Evolutionary conservation across 37 sponge, comb jelly and placozoan genomes (phyloP), one percentile per base, ranked within the genome.

Genomic region (Amphimedon queenslandica): DNA sequence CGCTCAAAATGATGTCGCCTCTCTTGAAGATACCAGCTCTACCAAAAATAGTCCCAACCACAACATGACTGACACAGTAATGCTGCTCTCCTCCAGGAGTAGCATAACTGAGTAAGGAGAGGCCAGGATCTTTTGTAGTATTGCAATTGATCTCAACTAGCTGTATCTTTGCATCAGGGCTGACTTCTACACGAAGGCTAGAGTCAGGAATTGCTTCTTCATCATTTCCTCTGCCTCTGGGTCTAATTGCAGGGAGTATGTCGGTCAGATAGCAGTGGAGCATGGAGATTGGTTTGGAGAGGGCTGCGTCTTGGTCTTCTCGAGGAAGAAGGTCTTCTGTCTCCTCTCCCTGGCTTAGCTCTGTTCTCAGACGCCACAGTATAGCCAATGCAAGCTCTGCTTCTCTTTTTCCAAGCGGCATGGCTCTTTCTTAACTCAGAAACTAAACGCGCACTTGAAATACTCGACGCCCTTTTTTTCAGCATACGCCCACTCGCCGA

Each of bases 1-100:
- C 67, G 35, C 74, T 75, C 30, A 92, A 42, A 16, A 92, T 58
- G 38, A 87, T 88, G 35, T 87, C 93, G 24, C 93, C 93, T 23
- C 71, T 55, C n/a, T 16, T 35, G 43, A 87, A 61, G 1, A 55
- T n/a, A 13, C 79, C 80, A 30, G 68, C 74, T 42, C 37, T 78
- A 31, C 55, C 73, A 2, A 88, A 84, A 13, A 42, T 63, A 36
- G 83, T 79, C 31, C 61, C 73, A 3, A 80, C 77, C 40, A 63
- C 75, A 20, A 92, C 39, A 4, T 64, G 68, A 75, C 93, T 87
- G 71, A 92, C 40, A 16, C 82, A 69, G 21, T 83, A 57, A 35
- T 69, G 58, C 51, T 69, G 16, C 1, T 35, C 60, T 28, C 67
- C 35, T 20, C 53, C 37, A 24, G 56, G 41, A 64, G 74, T 37